These are phyloP conservation scores for Peromyscus maniculatus DNA, from an alignment of 2,113 vertebrate genomes.

Conservation along the genomic window DNA sequence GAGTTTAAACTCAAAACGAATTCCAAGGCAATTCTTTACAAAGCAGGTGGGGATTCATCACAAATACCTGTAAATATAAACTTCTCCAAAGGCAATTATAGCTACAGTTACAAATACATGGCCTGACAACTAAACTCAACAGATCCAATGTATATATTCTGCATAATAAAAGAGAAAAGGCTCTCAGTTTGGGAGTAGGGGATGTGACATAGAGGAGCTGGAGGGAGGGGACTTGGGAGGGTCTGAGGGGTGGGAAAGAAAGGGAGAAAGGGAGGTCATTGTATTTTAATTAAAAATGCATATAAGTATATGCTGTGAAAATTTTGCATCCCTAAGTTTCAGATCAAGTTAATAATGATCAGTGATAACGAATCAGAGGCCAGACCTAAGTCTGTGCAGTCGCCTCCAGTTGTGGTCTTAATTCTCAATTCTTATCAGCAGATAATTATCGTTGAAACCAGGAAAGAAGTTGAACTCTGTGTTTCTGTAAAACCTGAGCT, in stretches of 20 bases:
- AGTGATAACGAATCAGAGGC: background rate
- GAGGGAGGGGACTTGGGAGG: background rate
- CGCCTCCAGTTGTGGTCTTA: background rate
- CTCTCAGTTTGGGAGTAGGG: background rate
- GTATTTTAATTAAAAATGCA: background rate
- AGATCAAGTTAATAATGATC: constrained; percentile 17
- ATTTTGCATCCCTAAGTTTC: constrained; percentile 5
- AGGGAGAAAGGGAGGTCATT: background rate
- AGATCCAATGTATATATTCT: background rate
- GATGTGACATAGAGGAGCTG: background rate
- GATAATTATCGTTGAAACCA: background rate
- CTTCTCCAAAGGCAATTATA: background rate
- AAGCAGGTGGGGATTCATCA: background rate
- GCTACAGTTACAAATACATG: background rate
- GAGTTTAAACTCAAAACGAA: constrained; percentile 29
- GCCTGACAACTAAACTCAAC: background rate
- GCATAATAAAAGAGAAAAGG: background rate
- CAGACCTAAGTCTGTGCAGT: background rate
- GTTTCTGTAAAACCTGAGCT: background rate
- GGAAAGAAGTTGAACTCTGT: background rate
- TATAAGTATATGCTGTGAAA: background rate
- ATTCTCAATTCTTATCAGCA: background rate
- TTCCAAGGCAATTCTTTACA: background rate
- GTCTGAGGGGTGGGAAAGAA: background rate
- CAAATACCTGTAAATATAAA: constrained; percentile 54